phyloP scores from a whole-genome alignment of 2,888 invertebrate genomes.

The Thymelicus acteon region DNA sequence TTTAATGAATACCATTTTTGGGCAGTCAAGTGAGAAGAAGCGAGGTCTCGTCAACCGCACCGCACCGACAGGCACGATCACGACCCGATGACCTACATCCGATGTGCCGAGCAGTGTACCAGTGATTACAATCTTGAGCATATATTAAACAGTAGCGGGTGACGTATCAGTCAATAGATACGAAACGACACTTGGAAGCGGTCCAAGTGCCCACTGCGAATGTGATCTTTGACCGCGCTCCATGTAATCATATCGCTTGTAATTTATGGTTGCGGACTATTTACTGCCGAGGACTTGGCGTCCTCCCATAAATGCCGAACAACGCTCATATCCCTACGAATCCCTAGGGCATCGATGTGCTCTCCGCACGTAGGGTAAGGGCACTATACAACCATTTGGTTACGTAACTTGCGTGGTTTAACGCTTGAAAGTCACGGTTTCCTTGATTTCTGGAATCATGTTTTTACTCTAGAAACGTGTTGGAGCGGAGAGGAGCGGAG shows the following conservation, averaged over 20 bases:
- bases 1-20: background rate
- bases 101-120: constrained; percentile 2
- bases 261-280: constrained; percentile 14
- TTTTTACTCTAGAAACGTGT: no score
- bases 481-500: no score
- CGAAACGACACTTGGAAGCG: constrained; percentile 12
- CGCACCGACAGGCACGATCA: background rate
- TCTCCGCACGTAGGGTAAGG: no score
- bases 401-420: no score
- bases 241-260: constrained; percentile 12
- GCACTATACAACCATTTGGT: no score
- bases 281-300: background rate
- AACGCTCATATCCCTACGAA: background rate
- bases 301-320: background rate
- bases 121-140: constrained; percentile 20
- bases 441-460: no score
- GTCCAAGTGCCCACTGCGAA: constrained; percentile 19
- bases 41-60: background rate
- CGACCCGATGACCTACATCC: constrained; percentile 9
- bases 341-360: background rate
- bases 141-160: constrained; percentile 19
- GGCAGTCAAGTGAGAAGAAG: background rate
- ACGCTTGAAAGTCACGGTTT: no score
- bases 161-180: constrained; percentile 26
- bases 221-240: constrained; percentile 22